A percentile compares a stretch with the other conserved stretches of the same genome.
Evolutionary conservation across 1,140 invertebrate genomes (phyloP).

Genomic region (Fopius arisanus): DNA sequence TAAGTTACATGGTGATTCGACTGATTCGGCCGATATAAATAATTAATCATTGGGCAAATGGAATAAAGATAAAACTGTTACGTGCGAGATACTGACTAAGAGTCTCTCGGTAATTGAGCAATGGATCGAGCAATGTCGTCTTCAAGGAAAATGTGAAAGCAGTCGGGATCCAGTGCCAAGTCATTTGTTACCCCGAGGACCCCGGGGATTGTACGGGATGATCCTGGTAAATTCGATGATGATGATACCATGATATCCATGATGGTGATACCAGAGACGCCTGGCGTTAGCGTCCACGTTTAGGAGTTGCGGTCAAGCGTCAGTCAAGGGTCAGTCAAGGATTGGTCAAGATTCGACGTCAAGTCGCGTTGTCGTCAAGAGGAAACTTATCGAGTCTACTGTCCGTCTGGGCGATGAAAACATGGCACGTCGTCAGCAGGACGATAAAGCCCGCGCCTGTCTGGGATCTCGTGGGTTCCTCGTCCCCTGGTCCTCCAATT

Average conservation of each 20-base stretch:
- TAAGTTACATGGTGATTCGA: conserved; percentile 61
- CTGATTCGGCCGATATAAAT: conserved; percentile 43
- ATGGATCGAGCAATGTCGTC: conserved; percentile 33
- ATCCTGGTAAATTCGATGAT: too few relatives aligned
- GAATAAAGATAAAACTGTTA: conserved; percentile 31
- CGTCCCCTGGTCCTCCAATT: background rate
- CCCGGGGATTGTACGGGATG: background rate
- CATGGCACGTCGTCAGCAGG: background rate
- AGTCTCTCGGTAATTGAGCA: conserved; percentile 38
- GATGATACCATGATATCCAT: too few relatives aligned
- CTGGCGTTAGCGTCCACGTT: too few relatives aligned
- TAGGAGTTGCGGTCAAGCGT: too few relatives aligned
- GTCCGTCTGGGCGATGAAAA: background rate
- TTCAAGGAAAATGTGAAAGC: conserved; percentile 29
- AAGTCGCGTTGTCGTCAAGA: background rate
- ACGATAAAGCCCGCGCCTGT: background rate
- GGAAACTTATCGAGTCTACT: background rate
- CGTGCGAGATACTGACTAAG: conserved; percentile 57
- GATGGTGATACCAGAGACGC: too few relatives aligned
- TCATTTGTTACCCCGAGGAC: conserved; percentile 12
- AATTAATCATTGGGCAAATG: conserved; percentile 57
- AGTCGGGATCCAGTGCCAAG: conserved; percentile 26
- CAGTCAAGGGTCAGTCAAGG: too few relatives aligned
- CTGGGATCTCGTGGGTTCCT: background rate
- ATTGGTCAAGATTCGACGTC: background rate